These are phyloP conservation scores for Synanthedon tipuliformis DNA, from an alignment of 2,888 invertebrate genomes.

Conservation along the genomic window DNA sequence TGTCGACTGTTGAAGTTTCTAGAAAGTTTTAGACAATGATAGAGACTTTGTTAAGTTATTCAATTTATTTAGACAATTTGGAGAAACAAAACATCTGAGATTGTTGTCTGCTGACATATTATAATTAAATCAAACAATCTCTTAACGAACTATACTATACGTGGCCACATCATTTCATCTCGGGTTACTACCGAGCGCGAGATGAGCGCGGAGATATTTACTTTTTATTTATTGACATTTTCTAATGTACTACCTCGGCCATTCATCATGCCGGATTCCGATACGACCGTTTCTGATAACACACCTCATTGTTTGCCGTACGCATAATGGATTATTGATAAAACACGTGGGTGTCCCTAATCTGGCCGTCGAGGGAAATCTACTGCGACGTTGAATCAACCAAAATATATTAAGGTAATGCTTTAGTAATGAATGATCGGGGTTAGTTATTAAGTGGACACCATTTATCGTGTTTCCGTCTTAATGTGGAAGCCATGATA, in stretches of 20 bases:
- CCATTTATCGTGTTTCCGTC: conserved; percentile 44
- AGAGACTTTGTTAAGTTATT: no score
- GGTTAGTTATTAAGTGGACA: conserved; percentile 55
- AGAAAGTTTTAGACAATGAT: no score
- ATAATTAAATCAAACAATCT: background rate
- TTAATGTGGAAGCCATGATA: conserved; percentile 51
- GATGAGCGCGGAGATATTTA: conserved; percentile 49
- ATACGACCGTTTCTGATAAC: conserved; percentile 53
- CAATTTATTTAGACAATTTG: no score
- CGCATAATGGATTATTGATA: conserved; percentile 69
- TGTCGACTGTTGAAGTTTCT: no score
- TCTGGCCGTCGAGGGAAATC: conserved; percentile 43
- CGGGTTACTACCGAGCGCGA: conserved; percentile 23
- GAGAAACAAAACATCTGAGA: no score
- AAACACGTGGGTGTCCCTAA: conserved; percentile 66
- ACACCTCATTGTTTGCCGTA: conserved; percentile 60
- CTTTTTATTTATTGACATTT: conserved; percentile 69
- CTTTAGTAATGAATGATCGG: conserved; percentile 51
- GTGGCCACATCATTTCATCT: conserved; percentile 24
- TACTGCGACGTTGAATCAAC: conserved; percentile 42
- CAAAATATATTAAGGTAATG: conserved; percentile 45
- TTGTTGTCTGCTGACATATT: no score
- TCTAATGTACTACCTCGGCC: conserved; percentile 50
- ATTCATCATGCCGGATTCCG: conserved; percentile 53
- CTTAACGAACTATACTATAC: conserved; percentile 7